Percentiles rank a stretch among this genome's conserved stretches.
phyloP scores from a whole-genome alignment of 2,797 vertebrate species.

The Pelobates cultripes region DNA sequence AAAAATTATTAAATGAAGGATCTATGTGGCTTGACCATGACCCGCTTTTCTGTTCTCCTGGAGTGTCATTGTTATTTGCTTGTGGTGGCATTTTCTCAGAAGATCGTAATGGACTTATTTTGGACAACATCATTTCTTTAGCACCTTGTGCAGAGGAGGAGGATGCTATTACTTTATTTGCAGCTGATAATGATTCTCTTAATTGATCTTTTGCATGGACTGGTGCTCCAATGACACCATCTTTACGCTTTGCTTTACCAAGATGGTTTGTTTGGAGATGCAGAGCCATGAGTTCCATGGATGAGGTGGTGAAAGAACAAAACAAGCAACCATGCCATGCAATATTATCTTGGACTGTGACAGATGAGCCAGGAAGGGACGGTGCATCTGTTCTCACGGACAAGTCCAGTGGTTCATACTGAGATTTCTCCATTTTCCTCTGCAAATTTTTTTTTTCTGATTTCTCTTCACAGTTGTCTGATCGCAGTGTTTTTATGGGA shows the following conservation, averaged over 20 bases:
- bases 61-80: conserved; percentile 73
- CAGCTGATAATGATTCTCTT: conserved; percentile 70
- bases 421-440: conserved; percentile 85
- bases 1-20: conserved; percentile 81
- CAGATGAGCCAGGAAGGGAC: conserved; percentile 87
- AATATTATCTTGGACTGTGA: conserved; percentile 93
- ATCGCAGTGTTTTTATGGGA: conserved; percentile 79
- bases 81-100: conserved; percentile 71
- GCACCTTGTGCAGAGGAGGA: conserved; percentile 66
- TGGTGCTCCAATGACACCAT: conserved; percentile 67
- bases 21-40: conserved; percentile 88
- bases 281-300: conserved; percentile 96
- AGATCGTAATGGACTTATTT: conserved; percentile 68
- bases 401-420: conserved; percentile 94
- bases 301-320: conserved; percentile 94
- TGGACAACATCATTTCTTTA: conserved; percentile 74
- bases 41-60: conserved; percentile 79
- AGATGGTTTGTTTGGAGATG: conserved; percentile 97
- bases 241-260: conserved; percentile 84
- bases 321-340: conserved; percentile 97
- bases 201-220: conserved; percentile 79
- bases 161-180: conserved; percentile 69
- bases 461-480: conserved; percentile 80
- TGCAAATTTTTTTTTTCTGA: conserved; percentile 74
- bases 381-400: conserved; percentile 89